A percentile compares a stretch with the other conserved stretches of the same genome.
Evolutionary conservation across 2,888 invertebrate genomes (phyloP).

Genomic region (Philhelius pedissequus): DNA sequence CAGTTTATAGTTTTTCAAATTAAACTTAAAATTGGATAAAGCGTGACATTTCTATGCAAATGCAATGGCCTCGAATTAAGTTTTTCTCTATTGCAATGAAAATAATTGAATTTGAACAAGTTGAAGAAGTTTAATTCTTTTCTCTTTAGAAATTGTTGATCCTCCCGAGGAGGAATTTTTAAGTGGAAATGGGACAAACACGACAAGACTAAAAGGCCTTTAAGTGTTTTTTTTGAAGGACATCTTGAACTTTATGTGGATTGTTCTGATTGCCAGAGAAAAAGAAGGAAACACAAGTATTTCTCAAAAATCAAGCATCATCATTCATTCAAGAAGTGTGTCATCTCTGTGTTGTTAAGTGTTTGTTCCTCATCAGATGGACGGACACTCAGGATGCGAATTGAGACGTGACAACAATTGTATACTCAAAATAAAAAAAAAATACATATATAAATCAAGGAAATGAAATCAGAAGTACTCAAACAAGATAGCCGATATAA

Average conservation of each 20-base stretch:
- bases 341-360: neutral
- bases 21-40: slow-evolving; percentile 64
- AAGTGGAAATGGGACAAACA: neutral
- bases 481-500: slow-evolving; percentile 3
- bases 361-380: neutral
- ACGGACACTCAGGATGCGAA: neutral
- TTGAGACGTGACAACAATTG: neutral
- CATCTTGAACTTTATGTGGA: neutral
- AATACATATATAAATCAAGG: too few species aligned
- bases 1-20: slow-evolving; percentile 52
- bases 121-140: slow-evolving; percentile 14
- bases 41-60: slow-evolving; percentile 59
- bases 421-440: neutral
- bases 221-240: neutral
- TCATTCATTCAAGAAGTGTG: neutral
- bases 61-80: slow-evolving; percentile 50
- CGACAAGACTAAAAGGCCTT: neutral
- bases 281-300: too few species aligned
- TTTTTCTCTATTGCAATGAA: slow-evolving; percentile 52
- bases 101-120: slow-evolving; percentile 54
- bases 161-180: neutral
- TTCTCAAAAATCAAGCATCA: neutral
- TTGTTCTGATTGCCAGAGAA: neutral
- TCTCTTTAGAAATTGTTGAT: neutral
- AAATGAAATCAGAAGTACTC: neutral